Evolutionary conservation across 2,797 vertebrate genomes (phyloP).

Genomic region (Cygnus olor): DNA sequence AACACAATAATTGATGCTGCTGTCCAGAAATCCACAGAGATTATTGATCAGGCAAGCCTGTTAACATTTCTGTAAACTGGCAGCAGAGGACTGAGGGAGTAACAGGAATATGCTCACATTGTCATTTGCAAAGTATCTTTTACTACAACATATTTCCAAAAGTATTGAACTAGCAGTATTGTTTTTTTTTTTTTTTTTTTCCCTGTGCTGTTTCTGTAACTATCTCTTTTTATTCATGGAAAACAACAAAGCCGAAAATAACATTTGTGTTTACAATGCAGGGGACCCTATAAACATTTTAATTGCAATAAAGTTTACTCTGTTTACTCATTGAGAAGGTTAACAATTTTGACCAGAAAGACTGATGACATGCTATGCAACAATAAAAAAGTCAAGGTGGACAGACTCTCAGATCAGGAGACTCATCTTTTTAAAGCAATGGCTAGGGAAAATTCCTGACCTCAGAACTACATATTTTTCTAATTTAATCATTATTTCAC

Average conservation of each 20-base stretch:
- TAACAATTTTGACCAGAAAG: neutral
- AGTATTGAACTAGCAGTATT: neutral
- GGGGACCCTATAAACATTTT: neutral
- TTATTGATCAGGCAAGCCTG: neutral
- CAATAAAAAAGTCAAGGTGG: neutral
- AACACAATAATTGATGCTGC: slow-evolving; percentile 18
- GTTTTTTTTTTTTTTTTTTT: neutral
- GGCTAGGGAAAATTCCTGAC: neutral
- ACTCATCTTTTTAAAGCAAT: neutral
- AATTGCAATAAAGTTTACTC: neutral
- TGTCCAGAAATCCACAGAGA: neutral
- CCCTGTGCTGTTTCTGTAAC: neutral
- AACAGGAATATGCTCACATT: neutral
- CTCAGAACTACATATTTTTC: neutral
- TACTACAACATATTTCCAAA: neutral
- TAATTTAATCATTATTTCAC: neutral
- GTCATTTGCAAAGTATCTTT: neutral
- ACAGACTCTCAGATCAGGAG: neutral
- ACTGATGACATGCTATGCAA: neutral
- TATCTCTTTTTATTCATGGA: neutral
- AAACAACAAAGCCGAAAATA: neutral
- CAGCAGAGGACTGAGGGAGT: neutral
- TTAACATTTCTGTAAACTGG: neutral
- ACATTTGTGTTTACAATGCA: neutral
- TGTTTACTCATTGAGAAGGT: neutral